A percentile compares a stretch with the other conserved stretches of the same genome.
phyloP scores from a whole-genome alignment of 92 coral and sea anemone species.

The Paragorgia papillata region DNA sequence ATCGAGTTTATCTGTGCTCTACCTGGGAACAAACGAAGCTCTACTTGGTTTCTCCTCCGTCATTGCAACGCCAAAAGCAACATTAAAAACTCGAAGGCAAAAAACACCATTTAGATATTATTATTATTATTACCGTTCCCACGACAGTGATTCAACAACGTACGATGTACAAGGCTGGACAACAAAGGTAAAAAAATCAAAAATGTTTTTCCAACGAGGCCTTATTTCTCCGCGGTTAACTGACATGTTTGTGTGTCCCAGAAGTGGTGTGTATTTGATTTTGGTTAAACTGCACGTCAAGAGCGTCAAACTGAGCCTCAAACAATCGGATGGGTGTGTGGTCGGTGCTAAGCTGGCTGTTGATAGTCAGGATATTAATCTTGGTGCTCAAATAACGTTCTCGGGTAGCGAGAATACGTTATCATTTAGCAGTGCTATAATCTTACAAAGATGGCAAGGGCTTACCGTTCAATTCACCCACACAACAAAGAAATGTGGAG shows the following conservation, averaged over 20 bases:
- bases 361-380: not conserved
- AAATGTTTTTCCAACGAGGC: slow-evolving; percentile 18
- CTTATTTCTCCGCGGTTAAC: not conserved
- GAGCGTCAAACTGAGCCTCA: not conserved
- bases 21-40: slow-evolving; percentile 5
- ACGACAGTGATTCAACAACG: not conserved
- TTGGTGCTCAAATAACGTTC: not conserved
- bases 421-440: slow-evolving; percentile 2
- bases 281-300: slow-evolving; percentile 20
- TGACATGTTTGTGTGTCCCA: not conserved
- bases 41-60: slow-evolving; percentile 10
- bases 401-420: not conserved
- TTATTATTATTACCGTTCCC: not conserved
- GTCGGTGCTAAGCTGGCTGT: slow-evolving; percentile 3
- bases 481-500: not conserved
- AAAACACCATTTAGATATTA: not conserved
- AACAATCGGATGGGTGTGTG: not conserved
- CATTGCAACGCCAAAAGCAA: not conserved
- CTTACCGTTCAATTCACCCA: slow-evolving; percentile 4
- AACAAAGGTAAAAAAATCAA: not conserved
- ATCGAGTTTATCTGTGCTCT: slow-evolving; percentile 11
- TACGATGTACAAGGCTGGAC: slow-evolving; percentile 17
- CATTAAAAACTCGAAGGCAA: not conserved
- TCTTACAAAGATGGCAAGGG: slow-evolving; percentile 11
- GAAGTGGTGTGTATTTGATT: slow-evolving; percentile 4